Conservation (phyloP, 2,113 vertebrate genomes). For the Embiotoca jacksoni region DNA sequence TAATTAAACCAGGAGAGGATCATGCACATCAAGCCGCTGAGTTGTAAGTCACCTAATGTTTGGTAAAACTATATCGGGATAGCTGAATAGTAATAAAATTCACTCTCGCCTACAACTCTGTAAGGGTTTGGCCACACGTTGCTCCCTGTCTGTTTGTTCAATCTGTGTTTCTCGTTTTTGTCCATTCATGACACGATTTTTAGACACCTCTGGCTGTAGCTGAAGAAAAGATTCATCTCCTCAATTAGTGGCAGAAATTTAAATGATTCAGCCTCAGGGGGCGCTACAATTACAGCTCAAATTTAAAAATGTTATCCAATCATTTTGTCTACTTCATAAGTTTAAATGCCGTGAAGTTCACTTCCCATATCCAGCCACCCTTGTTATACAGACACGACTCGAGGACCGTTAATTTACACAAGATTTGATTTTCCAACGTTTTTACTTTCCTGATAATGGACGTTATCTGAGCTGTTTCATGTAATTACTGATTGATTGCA, state of each 20-base stretch:
- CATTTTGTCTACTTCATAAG: background rate
- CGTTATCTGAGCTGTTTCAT: background rate
- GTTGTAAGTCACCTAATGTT: background rate
- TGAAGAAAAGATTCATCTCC: background rate
- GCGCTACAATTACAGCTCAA: background rate
- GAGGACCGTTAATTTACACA: background rate
- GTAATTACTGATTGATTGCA: conserved; percentile 11
- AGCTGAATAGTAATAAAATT: background rate
- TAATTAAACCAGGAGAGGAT: no score
- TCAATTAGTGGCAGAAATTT: conserved; percentile 3
- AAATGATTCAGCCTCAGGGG: background rate
- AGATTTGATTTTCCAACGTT: conserved; percentile 26
- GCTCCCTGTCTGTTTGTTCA: background rate
- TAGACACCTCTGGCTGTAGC: conserved; percentile 3
- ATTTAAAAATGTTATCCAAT: conserved; percentile 19
- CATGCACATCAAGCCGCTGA: no score
- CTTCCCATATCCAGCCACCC: background rate
- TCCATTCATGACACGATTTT: background rate
- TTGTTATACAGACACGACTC: background rate
- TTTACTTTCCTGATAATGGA: conserved; percentile 14
- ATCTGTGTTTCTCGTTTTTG: background rate
- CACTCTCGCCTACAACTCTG: background rate
- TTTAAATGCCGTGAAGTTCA: conserved; percentile 36
- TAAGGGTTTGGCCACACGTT: background rate
- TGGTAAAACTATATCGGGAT: background rate